Percentiles rank a stretch among this genome's conserved stretches.
Conservation (phyloP, 2,888 invertebrate species). For the Leptogaster cylindrica region DNA sequence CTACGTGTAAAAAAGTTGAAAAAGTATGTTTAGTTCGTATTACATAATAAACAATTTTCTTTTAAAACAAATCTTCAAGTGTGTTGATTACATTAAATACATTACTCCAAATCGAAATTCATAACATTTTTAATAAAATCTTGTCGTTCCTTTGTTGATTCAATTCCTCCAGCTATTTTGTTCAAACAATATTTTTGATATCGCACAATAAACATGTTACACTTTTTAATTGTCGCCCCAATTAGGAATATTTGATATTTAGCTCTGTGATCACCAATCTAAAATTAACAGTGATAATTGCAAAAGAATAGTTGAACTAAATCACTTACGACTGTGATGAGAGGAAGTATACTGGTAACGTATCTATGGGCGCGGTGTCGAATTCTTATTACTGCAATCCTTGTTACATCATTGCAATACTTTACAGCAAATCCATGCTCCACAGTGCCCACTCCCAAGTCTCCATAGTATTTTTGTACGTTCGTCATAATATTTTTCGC, state of each 20-base stretch:
- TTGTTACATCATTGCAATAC: constrained; percentile 79
- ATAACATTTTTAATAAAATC: constrained; percentile 62
- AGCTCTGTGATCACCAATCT: constrained; percentile 69
- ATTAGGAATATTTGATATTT: constrained; percentile 72
- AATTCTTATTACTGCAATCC: constrained; percentile 74
- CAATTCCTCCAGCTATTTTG: constrained; percentile 67
- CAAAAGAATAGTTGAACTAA: neutral
- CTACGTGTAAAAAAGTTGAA: too few relatives aligned
- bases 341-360: constrained; percentile 72
- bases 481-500: constrained; percentile 64
- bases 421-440: constrained; percentile 76
- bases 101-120: constrained; percentile 56
- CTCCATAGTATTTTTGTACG: constrained; percentile 76
- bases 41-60: too few relatives aligned
- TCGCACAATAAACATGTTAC: constrained; percentile 74
- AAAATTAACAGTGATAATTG: constrained; percentile 25
- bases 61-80: too few relatives aligned
- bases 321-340: constrained; percentile 66
- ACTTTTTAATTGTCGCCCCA: constrained; percentile 80
- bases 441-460: constrained; percentile 75
- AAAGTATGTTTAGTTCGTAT: too few relatives aligned
- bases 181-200: constrained; percentile 73
- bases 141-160: constrained; percentile 69
- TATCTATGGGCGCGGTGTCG: constrained; percentile 79
- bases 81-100: too few relatives aligned